Evolutionary conservation across 2,888 invertebrate genomes (phyloP).

Genomic region (Acanthacorydalis orientalis): DNA sequence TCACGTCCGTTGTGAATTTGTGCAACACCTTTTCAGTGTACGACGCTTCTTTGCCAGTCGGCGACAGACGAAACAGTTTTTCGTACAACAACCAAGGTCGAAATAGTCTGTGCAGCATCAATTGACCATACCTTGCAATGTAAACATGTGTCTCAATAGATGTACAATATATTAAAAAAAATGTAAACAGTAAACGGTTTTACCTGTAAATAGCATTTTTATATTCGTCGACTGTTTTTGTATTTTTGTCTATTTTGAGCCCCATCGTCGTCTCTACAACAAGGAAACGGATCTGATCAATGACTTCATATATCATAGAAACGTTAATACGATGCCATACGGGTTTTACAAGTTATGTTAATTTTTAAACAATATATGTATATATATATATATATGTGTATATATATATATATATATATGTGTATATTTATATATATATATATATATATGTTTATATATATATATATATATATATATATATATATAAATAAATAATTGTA

Average conservation of each 20-base stretch:
- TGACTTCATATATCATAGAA: no score
- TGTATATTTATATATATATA: no score
- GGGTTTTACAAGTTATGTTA: background rate
- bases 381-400: no score
- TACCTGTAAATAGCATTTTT: conserved; percentile 3
- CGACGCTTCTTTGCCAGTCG: background rate
- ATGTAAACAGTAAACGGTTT: background rate
- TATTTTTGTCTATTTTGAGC: background rate
- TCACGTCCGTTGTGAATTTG: conserved; percentile 6
- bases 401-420: no score
- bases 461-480: no score
- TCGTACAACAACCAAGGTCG: conserved; percentile 3
- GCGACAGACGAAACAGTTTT: background rate
- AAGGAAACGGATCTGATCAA: background rate
- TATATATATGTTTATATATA: no score
- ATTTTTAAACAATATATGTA: background rate
- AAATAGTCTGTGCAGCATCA: conserved; percentile 1
- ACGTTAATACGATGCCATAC: no score
- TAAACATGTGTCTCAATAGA: background rate
- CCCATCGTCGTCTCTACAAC: conserved; percentile 5
- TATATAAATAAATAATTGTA: no score
- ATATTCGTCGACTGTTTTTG: background rate
- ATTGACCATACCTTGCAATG: conserved; percentile 4
- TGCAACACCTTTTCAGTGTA: conserved; percentile 5
- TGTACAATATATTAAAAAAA: background rate